Base-by-base conservation (phyloP, 2,113 vertebrate species). In the Serilophus lunatus region DNA sequence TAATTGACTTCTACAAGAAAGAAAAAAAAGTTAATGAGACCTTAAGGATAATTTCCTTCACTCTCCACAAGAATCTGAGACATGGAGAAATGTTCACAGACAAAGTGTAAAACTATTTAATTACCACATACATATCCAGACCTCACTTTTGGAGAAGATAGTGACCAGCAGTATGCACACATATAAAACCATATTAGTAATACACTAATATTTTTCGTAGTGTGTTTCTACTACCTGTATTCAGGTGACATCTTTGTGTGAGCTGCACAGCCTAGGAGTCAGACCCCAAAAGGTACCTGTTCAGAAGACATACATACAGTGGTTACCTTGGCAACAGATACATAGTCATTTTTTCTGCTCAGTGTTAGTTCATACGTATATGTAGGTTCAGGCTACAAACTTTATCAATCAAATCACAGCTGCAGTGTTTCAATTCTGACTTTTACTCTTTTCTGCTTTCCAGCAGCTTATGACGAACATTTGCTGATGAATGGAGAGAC, bases 311-410 rank as follows among this genome's bases (percentile, higher is more conserved):
- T 13, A 49, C 10, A 61, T 54, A 63, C 44, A 87, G 40, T 44
- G 31, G 84, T 96, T 86, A 80, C 86, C 80, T 40, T 69, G 78
- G 83, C 81, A 97, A 95, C 71, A 49, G 54, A 70, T 47, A 84
- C 44, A 6, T 47, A 45, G 3, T 68, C 7, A 13, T 47, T 83
- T 88, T 40, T 81, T 50, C 45, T 83, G 3, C 44, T 82, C n/a
- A 38, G 9, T 31, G 5, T 66, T 92, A 12, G 36, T 86, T 92
- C 0, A 0, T 74, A 68, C 40, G 31, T 64, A 54, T 33, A 60
- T 11, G 8, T 70, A 88, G 31, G 9, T 61, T 84, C 80, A 72
- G 44, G 42, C 47, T 88, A 90, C 63, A 88, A 56, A 95, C 25
- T 92, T 96, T 71, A 86, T 90, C 66, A 88, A 51, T 90, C 66